Percentiles rank a stretch among this genome's conserved stretches.
phyloP scores from a whole-genome alignment of 2,888 invertebrate genomes.

The Hoplodrina ambigua region DNA sequence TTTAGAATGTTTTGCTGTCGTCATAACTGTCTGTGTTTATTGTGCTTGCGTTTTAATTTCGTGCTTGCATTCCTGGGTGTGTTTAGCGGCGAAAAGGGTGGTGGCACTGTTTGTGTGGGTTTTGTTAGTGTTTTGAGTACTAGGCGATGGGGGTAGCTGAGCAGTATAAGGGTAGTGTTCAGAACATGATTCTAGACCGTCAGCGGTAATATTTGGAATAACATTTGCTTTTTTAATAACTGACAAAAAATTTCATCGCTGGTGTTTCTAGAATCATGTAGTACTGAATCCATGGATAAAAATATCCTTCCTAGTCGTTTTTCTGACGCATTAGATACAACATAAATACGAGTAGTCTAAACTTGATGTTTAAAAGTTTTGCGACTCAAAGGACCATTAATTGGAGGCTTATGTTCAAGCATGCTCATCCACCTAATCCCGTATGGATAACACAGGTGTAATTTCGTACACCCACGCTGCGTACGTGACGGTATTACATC shows the following conservation, averaged over 20 bases:
- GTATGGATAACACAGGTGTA: slow-evolving; percentile 35
- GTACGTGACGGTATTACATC: slow-evolving; percentile 47
- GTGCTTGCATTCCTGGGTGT: slow-evolving; percentile 42
- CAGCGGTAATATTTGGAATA: no score
- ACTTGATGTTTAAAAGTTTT: no score
- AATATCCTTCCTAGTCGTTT: no score
- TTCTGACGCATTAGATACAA: neutral
- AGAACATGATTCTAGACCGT: no score
- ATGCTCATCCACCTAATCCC: slow-evolving; percentile 30
- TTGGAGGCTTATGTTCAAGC: slow-evolving; percentile 22
- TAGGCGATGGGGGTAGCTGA: neutral
- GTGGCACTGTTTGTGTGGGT: slow-evolving; percentile 5
- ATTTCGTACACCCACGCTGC: slow-evolving; percentile 38
- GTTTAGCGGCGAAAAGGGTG: slow-evolving; percentile 23
- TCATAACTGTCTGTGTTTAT: slow-evolving; percentile 58
- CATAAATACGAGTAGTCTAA: no score
- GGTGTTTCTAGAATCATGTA: no score
- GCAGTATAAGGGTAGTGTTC: neutral
- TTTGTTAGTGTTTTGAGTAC: slow-evolving; percentile 35
- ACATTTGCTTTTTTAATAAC: no score
- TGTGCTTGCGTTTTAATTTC: slow-evolving; percentile 49
- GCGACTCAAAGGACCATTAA: neutral
- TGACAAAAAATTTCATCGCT: no score
- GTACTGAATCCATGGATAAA: no score
- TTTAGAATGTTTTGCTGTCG: slow-evolving; percentile 60